A percentile compares a stretch with the other conserved stretches of the same genome.
phyloP scores from a whole-genome alignment of 1,140 invertebrate species.

The Saccostrea glomerata region DNA sequence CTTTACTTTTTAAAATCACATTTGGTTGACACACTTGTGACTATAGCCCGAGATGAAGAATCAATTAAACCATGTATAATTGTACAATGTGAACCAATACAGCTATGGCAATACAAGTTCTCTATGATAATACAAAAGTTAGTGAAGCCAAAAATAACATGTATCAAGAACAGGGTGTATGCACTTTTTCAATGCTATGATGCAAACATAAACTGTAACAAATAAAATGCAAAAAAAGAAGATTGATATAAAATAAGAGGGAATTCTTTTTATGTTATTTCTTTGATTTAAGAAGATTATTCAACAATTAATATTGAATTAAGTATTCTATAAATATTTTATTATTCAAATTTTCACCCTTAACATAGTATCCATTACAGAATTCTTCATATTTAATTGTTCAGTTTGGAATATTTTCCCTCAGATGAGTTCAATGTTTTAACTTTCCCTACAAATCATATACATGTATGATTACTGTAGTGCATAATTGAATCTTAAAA shows the following conservation, averaged over 20 bases:
- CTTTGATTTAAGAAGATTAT: not conserved
- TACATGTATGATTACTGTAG: not conserved
- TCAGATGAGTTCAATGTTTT: too few species aligned
- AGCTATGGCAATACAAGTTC: not conserved
- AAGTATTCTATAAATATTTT: too few species aligned
- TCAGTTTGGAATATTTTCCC: too few species aligned
- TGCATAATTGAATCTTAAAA: not conserved
- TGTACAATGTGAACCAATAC: slow-evolving; percentile 13
- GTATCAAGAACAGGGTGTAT: slow-evolving; percentile 19
- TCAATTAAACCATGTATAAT: slow-evolving; percentile 37
- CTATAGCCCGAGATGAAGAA: not conserved
- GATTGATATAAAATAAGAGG: not conserved
- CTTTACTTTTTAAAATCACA: not conserved
- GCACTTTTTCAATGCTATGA: not conserved
- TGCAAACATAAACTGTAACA: slow-evolving; percentile 19
- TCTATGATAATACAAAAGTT: not conserved
- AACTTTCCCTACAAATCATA: too few species aligned
- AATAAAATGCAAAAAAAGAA: slow-evolving; percentile 7
- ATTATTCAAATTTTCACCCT: not conserved
- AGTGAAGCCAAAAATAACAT: slow-evolving; percentile 26
- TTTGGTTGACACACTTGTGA: not conserved
- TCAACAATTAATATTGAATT: not conserved
- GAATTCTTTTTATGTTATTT: not conserved
- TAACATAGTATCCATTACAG: not conserved
- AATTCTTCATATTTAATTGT: too few species aligned